A percentile compares a stretch with the other conserved stretches of the same genome.
Conservation (phyloP, 2,888 invertebrate genomes). For the Nomada fucata region DNA sequence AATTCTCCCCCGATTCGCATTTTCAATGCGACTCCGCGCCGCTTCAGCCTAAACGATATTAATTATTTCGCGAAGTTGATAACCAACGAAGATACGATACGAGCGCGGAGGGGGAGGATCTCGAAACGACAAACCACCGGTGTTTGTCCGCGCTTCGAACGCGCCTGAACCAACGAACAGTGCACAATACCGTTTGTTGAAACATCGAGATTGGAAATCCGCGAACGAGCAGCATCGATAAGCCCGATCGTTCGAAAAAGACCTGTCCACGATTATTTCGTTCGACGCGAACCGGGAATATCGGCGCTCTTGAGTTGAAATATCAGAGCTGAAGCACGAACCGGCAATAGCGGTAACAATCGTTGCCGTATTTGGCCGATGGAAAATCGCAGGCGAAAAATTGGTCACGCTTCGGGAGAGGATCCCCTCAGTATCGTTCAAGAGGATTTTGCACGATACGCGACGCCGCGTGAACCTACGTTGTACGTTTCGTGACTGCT, state of each 20-base stretch:
- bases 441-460: neutral
- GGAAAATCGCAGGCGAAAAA: constrained; percentile 8
- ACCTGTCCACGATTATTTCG: neutral
- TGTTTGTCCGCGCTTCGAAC: constrained; percentile 1
- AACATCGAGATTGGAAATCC: constrained; percentile 53
- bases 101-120: neutral
- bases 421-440: constrained; percentile 1
- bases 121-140: neutral
- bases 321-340: constrained; percentile 17
- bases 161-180: constrained; percentile 21
- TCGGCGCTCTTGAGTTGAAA: neutral
- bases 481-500: constrained; percentile 1
- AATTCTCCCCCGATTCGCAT: too few species aligned
- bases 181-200: constrained; percentile 32
- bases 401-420: neutral
- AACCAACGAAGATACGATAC: neutral
- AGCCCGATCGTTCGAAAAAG: constrained; percentile 35
- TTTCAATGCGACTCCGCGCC: too few species aligned
- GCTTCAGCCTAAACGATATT: too few species aligned
- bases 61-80: too few species aligned
- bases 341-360: constrained; percentile 1
- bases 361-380: neutral
- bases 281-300: neutral
- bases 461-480: constrained; percentile 6
- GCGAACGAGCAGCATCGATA: constrained; percentile 14